Conservation (phyloP, 2,797 vertebrate species). For the Chloroceryle amazona region DNA sequence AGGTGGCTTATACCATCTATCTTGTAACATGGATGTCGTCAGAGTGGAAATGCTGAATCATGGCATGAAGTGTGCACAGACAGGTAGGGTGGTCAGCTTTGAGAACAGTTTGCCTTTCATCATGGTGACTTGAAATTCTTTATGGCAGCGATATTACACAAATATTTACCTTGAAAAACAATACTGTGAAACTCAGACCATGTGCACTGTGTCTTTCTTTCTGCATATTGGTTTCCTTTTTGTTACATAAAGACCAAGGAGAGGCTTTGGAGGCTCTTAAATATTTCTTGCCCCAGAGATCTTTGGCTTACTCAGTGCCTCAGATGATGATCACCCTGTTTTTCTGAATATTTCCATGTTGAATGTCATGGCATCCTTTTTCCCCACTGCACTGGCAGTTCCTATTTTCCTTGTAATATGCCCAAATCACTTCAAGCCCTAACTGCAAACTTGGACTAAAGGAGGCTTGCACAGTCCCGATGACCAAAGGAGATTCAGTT, state of each 20-base stretch:
- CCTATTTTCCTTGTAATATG: neutral
- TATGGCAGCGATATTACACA: neutral
- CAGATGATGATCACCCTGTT: neutral
- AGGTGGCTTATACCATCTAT: neutral
- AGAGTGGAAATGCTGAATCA: conserved; percentile 21
- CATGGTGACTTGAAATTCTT: neutral
- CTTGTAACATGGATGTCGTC: neutral
- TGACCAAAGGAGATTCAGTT: neutral
- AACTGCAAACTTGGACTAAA: neutral
- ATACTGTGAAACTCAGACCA: neutral
- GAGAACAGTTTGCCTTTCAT: neutral
- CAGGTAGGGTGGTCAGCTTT: neutral
- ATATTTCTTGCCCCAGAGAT: neutral
- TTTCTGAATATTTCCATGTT: neutral
- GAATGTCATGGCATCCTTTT: neutral
- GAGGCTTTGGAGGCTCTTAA: neutral
- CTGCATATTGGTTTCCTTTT: neutral
- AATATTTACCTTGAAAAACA: neutral
- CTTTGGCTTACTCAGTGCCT: neutral
- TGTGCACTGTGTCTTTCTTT: neutral
- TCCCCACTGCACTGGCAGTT: neutral
- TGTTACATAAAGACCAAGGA: neutral
- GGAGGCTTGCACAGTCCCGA: neutral
- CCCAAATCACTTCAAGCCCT: neutral
- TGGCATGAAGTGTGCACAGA: neutral